Evolutionary conservation across 2,797 vertebrate genomes (phyloP).

Genomic region (Takifugu ocellatus): DNA sequence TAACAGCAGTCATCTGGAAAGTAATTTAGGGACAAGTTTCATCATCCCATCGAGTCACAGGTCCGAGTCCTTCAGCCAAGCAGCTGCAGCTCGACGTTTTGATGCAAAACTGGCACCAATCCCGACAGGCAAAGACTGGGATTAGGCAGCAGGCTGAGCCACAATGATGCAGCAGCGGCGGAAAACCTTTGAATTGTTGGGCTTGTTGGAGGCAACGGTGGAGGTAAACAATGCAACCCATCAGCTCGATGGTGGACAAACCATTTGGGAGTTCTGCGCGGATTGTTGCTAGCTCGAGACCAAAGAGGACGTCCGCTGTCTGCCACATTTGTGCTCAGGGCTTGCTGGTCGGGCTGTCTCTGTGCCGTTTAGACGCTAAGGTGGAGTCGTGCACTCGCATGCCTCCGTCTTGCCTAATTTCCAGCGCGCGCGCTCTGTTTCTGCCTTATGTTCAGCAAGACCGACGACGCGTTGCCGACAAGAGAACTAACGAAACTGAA

Average conservation of each 20-base stretch:
- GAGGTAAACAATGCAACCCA: no score
- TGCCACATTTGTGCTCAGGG: no score
- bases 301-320: no score
- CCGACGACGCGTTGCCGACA: constrained; percentile 16
- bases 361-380: constrained; percentile 7
- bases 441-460: constrained; percentile 3
- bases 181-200: no score
- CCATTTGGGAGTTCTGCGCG: no score
- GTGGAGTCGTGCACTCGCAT: not conserved
- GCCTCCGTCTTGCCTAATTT: not conserved
- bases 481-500: constrained; percentile 17
- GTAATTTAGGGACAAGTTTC: constrained; percentile 35
- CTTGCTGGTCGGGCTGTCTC: constrained; percentile 17
- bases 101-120: not conserved
- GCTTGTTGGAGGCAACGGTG: no score
- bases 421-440: constrained; percentile 11
- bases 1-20: constrained; percentile 38
- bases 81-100: not conserved
- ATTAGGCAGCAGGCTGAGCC: no score
- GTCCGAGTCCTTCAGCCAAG: constrained; percentile 22
- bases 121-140: no score
- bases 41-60: constrained; percentile 4
- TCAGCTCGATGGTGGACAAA: no score
- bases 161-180: no score
- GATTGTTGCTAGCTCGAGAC: no score